Evolutionary conservation across 2,797 vertebrate species (phyloP), one percentile per base, ranked within the genome.

Genomic region (Arrhamphus sclerolepis): DNA sequence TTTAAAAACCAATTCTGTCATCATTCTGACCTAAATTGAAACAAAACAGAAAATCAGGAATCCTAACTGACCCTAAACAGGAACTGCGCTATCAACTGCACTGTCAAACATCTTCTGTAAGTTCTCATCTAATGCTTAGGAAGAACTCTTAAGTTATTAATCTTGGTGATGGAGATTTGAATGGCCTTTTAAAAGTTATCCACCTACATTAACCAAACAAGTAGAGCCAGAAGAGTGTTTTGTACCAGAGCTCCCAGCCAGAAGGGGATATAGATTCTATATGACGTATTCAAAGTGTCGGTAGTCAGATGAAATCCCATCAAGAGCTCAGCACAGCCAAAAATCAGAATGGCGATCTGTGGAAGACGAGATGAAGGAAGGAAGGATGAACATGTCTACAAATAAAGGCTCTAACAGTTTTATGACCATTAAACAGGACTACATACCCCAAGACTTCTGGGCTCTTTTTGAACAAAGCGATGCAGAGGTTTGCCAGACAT

Each of bases 161-260:
- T 14, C 11, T 38, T 16, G 5, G 13, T 38, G 34, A 38, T 38
- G 7, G 14, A 4, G 2, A 4, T 38, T 38, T 38, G 1, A 38
- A 14, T 38, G 13, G 34, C 3, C 13, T 13, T 38, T 38, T 14
- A 14, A 4, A 5, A 16, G 28, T 9, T 29, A 26, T 26, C 6
- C 3, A 3, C 24, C 2, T 26, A 6, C 24, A 26, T 26, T 26
- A n/a, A n/a, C n/a, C n/a, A n/a, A n/a, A n/a, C n/a, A n/a, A n/a
- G n/a, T n/a, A n/a, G n/a, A n/a, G n/a, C n/a, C 28, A 44, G 1
- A 8, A n/a, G 53, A 28, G 28, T 39, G 28, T 42, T 52, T 21
- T 5, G 13, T 86, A 91, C 87, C 89, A 91, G 75, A 29, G 41
- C 5, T 51, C 86, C 87, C 53, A 84, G 86, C 83, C 87, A 90